Evolutionary conservation across 2,888 invertebrate genomes (phyloP), one percentile per base, ranked within the genome.

Genomic region (Cryptophagus acutangulus): DNA sequence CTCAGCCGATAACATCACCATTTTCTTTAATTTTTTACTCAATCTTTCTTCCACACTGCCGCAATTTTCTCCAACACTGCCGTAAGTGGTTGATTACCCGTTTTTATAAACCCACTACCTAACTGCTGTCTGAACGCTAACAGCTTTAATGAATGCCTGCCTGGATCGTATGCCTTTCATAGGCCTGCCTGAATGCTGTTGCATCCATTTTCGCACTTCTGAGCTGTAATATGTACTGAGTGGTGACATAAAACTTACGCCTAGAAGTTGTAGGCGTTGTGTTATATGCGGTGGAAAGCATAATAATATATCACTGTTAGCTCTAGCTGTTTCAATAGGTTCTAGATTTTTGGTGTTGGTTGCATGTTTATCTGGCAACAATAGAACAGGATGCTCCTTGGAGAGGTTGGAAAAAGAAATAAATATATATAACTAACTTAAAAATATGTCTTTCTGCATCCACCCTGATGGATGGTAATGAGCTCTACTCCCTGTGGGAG

Each of bases 301-400:
- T 10, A 67, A 40, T 15, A 68, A 37, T 18, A 61, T 48, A 15
- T 63, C 52, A 10, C 55, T 53, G 45, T 62, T 52, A 36, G 59
- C 49, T 40, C 61, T 51, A 10, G 59, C 62, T 38, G 39, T 57
- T 28, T 53, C 49, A n/a, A 67, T 48, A 3, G 55, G 35, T 17
- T 58, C 52, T 12, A 62, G 26, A 35, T 57, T 24, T 44, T 51
- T 52, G n/a, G n/a, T n/a, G 17, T 52, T 51, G 29, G 47, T 52
- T 2, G 37, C 12, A 35, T 68, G 66, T 8, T 63, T 63, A 52
- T 68, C 66, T 9, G 65, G 38, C 13, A 67, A 51, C 10, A 67
- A 35, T 24, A 65, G 45, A 24, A 53, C 45, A 6, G 39, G 44
- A 6, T 45, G 36, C 12, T 43, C 42, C 18, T 2, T 16, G 12